Conservation (phyloP, 2,113 vertebrate species). For the Corythornis madagascariensis region DNA sequence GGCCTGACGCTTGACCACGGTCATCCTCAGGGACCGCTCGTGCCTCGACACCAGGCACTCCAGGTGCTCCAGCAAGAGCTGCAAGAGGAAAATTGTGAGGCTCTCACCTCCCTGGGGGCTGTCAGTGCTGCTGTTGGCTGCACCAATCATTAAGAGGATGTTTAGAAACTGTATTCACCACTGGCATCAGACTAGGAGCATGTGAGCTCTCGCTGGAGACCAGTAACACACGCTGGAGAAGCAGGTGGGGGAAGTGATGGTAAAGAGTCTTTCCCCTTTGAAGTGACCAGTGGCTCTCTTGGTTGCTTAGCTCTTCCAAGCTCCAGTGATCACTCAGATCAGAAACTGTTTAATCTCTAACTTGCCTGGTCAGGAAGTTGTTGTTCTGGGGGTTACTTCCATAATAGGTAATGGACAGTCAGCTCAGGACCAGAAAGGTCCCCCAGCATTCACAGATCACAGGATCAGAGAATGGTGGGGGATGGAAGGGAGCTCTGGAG, state of each 20-base stretch:
- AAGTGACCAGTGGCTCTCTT: background rate
- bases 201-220: conserved; percentile 41
- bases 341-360: background rate
- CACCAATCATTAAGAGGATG: conserved; percentile 45
- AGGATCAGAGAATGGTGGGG: too few species aligned
- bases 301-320: background rate
- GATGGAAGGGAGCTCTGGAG: too few species aligned
- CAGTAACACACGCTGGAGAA: conserved; percentile 1
- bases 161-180: conserved; percentile 66
- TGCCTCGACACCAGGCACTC: conserved; percentile 97
- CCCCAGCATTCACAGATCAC: background rate
- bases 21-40: conserved; percentile 94
- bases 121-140: rapidly evolving
- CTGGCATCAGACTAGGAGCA: conserved; percentile 46
- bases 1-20: conserved; percentile 95
- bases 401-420: background rate
- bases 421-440: conserved; percentile 22
- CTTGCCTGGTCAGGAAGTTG: background rate
- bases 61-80: conserved; percentile 95
- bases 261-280: background rate
- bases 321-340: background rate
- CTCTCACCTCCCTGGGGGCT: background rate
- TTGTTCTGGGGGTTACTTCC: background rate
- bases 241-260: conserved; percentile 38
- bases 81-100: background rate